These are phyloP conservation scores for Oopsacas minuta DNA, from an alignment of 37 sponge, comb jelly and placozoan genomes.

Conservation along the genomic window DNA sequence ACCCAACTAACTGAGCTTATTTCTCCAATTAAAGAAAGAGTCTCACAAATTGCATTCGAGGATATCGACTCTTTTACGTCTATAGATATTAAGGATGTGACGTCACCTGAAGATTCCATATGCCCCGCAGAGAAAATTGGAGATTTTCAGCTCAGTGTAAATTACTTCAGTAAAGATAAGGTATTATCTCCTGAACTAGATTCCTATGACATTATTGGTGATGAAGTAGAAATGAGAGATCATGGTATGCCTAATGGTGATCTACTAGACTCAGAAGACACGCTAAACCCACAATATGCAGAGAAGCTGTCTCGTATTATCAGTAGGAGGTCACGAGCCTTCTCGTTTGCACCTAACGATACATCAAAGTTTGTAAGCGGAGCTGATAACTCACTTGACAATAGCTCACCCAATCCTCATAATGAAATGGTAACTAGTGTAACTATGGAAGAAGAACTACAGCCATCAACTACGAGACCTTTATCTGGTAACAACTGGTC, in stretches of 20 bases:
- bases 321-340: background rate
- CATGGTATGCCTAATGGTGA: background rate
- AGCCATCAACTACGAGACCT: background rate
- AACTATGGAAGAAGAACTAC: background rate
- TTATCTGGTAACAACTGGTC: background rate
- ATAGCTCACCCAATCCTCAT: background rate
- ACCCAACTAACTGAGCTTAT: background rate
- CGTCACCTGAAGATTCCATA: background rate
- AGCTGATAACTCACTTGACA: background rate
- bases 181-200: background rate
- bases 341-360: background rate
- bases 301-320: slow-evolving; percentile 5
- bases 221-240: background rate
- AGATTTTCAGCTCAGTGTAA: background rate
- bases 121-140: background rate
- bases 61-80: background rate
- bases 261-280: background rate
- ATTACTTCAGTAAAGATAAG: background rate
- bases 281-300: background rate
- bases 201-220: background rate
- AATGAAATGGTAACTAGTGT: background rate
- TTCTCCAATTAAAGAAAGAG: background rate
- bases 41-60: background rate
- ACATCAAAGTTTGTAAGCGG: background rate
- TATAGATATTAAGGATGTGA: background rate